These are phyloP conservation scores for Megaleporinus macrocephalus DNA, from an alignment of 2,113 vertebrate genomes.

Conservation along the genomic window DNA sequence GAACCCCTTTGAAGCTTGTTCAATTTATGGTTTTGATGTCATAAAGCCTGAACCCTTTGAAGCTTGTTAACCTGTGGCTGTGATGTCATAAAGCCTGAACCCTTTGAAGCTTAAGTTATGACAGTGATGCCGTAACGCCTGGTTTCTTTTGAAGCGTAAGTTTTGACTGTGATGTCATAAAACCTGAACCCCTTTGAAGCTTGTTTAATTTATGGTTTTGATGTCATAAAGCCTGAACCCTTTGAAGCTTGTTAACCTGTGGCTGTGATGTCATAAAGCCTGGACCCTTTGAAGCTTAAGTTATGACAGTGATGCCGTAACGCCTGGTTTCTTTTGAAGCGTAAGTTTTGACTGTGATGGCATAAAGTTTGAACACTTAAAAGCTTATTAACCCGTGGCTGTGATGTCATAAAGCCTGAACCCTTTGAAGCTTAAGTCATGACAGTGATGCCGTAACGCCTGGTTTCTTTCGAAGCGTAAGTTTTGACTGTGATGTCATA, in stretches of 20 bases:
- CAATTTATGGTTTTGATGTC: neutral
- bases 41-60: neutral
- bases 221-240: neutral
- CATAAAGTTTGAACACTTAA: neutral
- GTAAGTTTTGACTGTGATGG: neutral
- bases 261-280: neutral
- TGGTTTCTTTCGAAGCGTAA: too few relatives aligned
- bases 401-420: neutral
- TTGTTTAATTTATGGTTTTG: neutral
- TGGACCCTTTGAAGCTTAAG: neutral
- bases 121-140: neutral
- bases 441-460: neutral
- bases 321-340: neutral
- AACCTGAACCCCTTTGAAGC: neutral
- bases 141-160: neutral
- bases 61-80: neutral
- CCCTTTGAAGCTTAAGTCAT: neutral
- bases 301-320: neutral
- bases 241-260: neutral
- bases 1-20: neutral
- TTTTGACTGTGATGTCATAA: neutral
- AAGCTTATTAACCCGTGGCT: neutral
- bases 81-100: neutral
- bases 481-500: neutral
- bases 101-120: neutral